A percentile compares a stretch with the other conserved stretches of the same genome.
These are phyloP conservation scores for Hephaestus fuliginosus DNA, from an alignment of 2,797 vertebrate genomes.

Conservation along the genomic window DNA sequence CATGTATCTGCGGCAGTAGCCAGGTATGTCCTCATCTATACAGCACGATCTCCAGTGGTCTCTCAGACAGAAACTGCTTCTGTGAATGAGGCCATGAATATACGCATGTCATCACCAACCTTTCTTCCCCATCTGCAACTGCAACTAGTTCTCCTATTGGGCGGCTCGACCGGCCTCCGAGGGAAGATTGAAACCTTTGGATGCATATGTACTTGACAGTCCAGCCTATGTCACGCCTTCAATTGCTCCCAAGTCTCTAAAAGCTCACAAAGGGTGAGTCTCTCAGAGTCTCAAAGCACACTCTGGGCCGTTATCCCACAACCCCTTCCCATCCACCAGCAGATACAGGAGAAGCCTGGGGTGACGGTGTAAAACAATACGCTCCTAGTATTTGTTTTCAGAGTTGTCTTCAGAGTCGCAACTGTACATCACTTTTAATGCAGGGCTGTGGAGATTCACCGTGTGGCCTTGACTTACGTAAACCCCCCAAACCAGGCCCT, in stretches of 20 bases:
- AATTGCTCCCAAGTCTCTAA: slow-evolving; percentile 42
- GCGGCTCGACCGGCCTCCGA: slow-evolving; percentile 9
- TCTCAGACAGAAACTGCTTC: slow-evolving; percentile 12
- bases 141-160: slow-evolving; percentile 5
- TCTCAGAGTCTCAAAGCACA: slow-evolving; percentile 37
- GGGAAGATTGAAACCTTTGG: slow-evolving; percentile 45
- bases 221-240: slow-evolving; percentile 28
- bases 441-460: slow-evolving; percentile 62
- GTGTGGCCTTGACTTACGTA: slow-evolving; percentile 60
- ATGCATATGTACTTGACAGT: slow-evolving; percentile 50
- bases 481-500: slow-evolving; percentile 44
- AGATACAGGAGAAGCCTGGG: slow-evolving; percentile 49
- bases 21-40: slow-evolving; percentile 37
- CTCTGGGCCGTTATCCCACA: slow-evolving; percentile 34
- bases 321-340: slow-evolving; percentile 9
- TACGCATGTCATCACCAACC: slow-evolving; percentile 46
- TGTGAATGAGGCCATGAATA: slow-evolving; percentile 42
- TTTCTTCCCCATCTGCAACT: slow-evolving; percentile 33
- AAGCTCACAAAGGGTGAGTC: slow-evolving; percentile 38
- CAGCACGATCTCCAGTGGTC: slow-evolving; percentile 20
- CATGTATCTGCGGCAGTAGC: slow-evolving; percentile 25
- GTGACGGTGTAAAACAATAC: slow-evolving; percentile 69
- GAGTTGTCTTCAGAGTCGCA: slow-evolving; percentile 55
- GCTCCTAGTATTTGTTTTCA: slow-evolving; percentile 64
- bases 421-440: slow-evolving; percentile 76